These are phyloP conservation scores for Sthenelais limicola DNA, from an alignment of 2,888 invertebrate genomes.

Conservation along the genomic window DNA sequence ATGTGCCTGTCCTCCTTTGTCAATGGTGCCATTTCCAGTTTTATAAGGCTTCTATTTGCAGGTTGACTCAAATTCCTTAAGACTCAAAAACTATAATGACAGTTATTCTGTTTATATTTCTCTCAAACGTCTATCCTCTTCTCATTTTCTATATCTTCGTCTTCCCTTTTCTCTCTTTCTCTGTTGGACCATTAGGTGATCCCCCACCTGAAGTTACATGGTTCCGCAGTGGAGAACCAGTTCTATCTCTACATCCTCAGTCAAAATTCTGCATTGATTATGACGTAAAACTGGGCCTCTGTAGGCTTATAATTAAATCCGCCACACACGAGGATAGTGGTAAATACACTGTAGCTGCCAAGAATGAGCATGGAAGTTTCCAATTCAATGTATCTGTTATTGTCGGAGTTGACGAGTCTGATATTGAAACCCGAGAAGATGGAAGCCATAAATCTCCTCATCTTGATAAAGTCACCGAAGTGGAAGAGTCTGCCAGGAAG, in stretches of 20 bases:
- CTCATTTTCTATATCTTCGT: no score
- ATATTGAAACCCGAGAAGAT: slow-evolving; percentile 5
- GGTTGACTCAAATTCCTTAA: no score
- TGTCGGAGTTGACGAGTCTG: background rate
- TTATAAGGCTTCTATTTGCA: no score
- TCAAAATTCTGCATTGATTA: slow-evolving; percentile 19
- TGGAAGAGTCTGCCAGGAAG: no score
- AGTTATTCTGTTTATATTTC: no score
- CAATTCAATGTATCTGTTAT: slow-evolving; percentile 24
- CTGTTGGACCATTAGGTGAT: slow-evolving; percentile 9
- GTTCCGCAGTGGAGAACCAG: slow-evolving; percentile 1
- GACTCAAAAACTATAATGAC: no score
- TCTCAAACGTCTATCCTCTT: no score
- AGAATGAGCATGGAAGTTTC: slow-evolving; percentile 49
- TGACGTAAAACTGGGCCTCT: slow-evolving; percentile 50
- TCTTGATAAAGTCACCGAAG: no score
- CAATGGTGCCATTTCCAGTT: no score
- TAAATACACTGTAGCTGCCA: slow-evolving; percentile 59
- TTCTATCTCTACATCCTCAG: background rate
- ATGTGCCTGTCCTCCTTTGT: no score
- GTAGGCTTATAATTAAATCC: slow-evolving; percentile 54
- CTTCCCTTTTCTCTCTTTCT: no score
- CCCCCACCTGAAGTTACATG: slow-evolving; percentile 28
- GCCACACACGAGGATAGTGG: slow-evolving; percentile 56
- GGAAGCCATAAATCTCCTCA: no score